These are phyloP conservation scores for Diarsia mendica DNA, from an alignment of 2,888 invertebrate genomes.

Conservation along the genomic window DNA sequence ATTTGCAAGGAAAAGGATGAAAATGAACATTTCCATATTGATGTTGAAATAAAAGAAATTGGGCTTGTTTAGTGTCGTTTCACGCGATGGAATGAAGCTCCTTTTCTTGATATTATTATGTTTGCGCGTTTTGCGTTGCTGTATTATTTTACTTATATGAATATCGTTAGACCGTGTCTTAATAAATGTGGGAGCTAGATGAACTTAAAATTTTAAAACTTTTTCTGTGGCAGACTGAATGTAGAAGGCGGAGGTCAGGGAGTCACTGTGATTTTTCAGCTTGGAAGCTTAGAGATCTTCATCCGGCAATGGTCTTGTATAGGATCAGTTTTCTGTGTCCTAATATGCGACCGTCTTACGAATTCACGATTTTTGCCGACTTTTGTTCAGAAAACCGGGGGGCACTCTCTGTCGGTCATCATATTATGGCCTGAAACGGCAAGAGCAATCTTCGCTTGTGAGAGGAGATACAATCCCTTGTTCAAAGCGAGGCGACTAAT, in stretches of 20 bases:
- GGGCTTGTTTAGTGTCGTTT: conserved; percentile 40
- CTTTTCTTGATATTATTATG: conserved; percentile 15
- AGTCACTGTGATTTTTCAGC: neutral
- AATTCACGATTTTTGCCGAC: neutral
- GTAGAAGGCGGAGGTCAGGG: neutral
- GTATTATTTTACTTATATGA: neutral
- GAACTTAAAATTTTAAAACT: no score
- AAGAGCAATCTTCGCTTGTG: neutral
- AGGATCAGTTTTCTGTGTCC: neutral
- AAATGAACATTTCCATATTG: conserved; percentile 38
- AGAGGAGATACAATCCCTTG: neutral
- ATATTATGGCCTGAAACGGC: neutral
- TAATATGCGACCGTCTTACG: neutral
- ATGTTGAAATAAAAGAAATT: conserved; percentile 52
- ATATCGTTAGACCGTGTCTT: neutral
- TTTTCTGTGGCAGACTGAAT: neutral
- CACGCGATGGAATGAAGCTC: neutral
- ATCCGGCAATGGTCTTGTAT: neutral
- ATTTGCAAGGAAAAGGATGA: conserved; percentile 14
- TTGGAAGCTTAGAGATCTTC: neutral
- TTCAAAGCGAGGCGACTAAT: conserved; percentile 5
- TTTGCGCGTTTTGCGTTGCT: neutral
- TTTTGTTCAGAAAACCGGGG: neutral
- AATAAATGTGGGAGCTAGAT: neutral
- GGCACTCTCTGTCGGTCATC: neutral